Base-by-base conservation (phyloP, 2,888 invertebrate genomes). In the Euplexia lucipara region DNA sequence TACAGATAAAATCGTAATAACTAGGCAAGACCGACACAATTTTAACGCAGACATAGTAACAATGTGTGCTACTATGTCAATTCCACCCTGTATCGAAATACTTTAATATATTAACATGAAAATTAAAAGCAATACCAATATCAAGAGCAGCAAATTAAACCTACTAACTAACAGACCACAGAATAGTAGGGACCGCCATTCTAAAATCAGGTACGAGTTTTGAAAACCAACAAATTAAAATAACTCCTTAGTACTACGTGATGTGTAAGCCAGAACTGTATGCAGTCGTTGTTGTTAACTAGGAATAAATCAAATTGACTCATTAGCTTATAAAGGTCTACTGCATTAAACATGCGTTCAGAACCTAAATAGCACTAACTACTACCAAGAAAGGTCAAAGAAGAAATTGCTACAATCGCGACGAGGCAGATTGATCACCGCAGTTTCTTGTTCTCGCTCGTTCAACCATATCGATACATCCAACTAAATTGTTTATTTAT, bases 301-400 rank as follows among this genome's bases (percentile, higher is more conserved):
- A 56, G 7, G 35, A 54, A 39, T 70, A 47, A 32, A 58, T 58
- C 18, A 34, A 18, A 22, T 14, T 7, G 10, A 18, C 26, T 26
- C 56, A 68, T 59, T 70, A 59, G 20, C 39, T 45, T 59, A 26
- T 58, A 16, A 56, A 54, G 10, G 37, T 26, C 16, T 47, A 16
- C 18, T 70, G 70, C 45, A 59, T 70, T 70, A 66, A 47, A 66
- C 61, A 66, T 70, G 3, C 32, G 18, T n/a, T 22, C 8, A 45
- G 20, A 37, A 34, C 8, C 37, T 26, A 39, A 20, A 44, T 18
- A 45, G 18, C 16, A 45, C 12, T 30, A 65, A 32, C 22, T 18
- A 44, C 16, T 41, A 1, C 57, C 32, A 34, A 16, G 9, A 70
- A 39, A 39, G 45, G 39, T 12, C 20, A 34, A 34, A 34, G 45